These are phyloP conservation scores for Phalera bucephala DNA, from an alignment of 2,888 invertebrate species.

Conservation along the genomic window DNA sequence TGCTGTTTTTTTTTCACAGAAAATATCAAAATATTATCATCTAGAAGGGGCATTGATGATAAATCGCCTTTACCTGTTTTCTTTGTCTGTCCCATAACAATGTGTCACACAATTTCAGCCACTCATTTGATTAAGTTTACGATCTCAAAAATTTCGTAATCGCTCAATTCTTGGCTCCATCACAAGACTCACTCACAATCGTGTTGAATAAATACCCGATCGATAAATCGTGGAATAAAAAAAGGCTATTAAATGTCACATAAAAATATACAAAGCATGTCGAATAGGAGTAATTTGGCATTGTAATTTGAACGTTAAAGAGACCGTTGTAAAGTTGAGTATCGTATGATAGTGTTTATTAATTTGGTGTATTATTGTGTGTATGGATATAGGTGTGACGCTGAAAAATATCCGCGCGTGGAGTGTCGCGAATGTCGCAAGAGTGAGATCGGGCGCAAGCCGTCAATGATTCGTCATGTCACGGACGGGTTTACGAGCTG, in stretches of 20 bases:
- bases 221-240: not conserved
- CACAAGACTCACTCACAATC: too few relatives aligned
- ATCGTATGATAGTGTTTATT: not conserved
- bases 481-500: conserved; percentile 40
- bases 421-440: conserved; percentile 10
- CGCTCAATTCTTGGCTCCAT: conserved; percentile 1
- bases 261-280: not conserved
- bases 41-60: too few relatives aligned
- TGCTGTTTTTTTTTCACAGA: too few relatives aligned
- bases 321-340: not conserved
- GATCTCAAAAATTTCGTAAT: not conserved
- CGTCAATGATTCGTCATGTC: conserved; percentile 48
- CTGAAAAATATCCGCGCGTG: not conserved
- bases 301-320: not conserved
- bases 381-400: not conserved
- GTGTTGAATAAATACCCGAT: not conserved
- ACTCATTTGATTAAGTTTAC: not conserved
- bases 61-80: too few relatives aligned
- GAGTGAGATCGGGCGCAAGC: conserved; percentile 17
- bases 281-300: too few relatives aligned
- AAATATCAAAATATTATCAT: too few relatives aligned
- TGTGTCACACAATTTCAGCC: too few relatives aligned
- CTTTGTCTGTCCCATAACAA: too few relatives aligned
- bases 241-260: not conserved
- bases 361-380: not conserved